Evolutionary conservation across 2,797 vertebrate genomes (phyloP).

Genomic region (Myotis planiceps): DNA sequence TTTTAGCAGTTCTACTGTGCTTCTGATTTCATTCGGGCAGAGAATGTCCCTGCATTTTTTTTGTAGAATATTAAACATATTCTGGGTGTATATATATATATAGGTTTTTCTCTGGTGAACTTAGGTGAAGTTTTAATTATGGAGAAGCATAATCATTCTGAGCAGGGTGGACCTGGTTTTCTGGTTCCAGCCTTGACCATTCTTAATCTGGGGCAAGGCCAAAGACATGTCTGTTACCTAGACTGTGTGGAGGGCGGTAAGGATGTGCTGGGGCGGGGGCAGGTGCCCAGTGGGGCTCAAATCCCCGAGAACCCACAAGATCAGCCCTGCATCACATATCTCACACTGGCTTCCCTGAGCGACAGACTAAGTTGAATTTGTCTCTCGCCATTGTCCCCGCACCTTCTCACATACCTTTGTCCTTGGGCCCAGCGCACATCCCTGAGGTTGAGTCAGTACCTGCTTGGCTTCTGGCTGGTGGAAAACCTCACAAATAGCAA

Average conservation of each 20-base stretch:
- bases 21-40: background rate
- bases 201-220: background rate
- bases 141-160: background rate
- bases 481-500: background rate
- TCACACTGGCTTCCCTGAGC: background rate
- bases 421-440: background rate
- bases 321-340: background rate
- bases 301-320: background rate
- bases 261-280: background rate
- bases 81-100: background rate
- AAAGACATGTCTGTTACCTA: background rate
- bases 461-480: background rate
- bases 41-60: background rate
- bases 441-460: background rate
- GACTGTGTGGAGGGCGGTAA: background rate
- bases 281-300: background rate
- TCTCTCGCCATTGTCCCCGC: background rate
- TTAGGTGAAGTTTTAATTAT: conserved; percentile 17
- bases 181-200: background rate
- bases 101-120: background rate
- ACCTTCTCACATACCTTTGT: background rate
- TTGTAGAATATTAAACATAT: background rate
- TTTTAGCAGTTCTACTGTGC: background rate
- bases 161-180: background rate
- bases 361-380: background rate